Base-by-base conservation (phyloP, 2,888 invertebrate species). In the Athalia rosae region DNA sequence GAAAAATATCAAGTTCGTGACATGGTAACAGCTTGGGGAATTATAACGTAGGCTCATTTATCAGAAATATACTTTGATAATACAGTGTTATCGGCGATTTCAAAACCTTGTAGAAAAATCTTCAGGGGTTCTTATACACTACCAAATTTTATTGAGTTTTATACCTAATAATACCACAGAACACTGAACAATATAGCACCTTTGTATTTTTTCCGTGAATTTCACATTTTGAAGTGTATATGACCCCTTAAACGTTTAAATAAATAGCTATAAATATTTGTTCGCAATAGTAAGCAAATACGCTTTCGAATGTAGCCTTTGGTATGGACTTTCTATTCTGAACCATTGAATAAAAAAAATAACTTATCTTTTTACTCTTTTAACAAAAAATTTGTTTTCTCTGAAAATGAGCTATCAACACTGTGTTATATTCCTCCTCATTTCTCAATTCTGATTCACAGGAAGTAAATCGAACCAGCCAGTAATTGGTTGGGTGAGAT, bases 381-480 rank as follows among this genome's bases (percentile, higher is more conserved):
- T 53, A n/a, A 4, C 11, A 5, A n/a, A 53, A 4, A 9, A 53
- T 4, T 11, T 9, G 8, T 56, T 2, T 11, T 45, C 8, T 56
- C 50, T 43, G 4, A 66, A 50, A 15, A n/a, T 8, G 8, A 13
- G 3, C 11, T 0, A 41, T 41, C 28, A 15, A 67, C 9, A 13
- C 15, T 56, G 28, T 2, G 28, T 28, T 28, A 28, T 43, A 9
- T 48, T 41, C 15, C 28, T 11, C 48, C 81, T 79, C 83, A 80
- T 76, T 50, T 83, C 85, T 84, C 88, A 89, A 81, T 88, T 87
- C 81, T 88, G 89, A 15, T 81, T 80, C 88, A 93, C 94, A 4
- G 94, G 94, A 86, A 93, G 89, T 67, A 95, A 90, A 84, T 95
- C 95, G 84, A 93, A 94, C 96, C 96, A 96, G 82, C 93, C 91